Evolutionary conservation across 2,113 vertebrate species (phyloP).

Genomic region (Malurus cyaneus): DNA sequence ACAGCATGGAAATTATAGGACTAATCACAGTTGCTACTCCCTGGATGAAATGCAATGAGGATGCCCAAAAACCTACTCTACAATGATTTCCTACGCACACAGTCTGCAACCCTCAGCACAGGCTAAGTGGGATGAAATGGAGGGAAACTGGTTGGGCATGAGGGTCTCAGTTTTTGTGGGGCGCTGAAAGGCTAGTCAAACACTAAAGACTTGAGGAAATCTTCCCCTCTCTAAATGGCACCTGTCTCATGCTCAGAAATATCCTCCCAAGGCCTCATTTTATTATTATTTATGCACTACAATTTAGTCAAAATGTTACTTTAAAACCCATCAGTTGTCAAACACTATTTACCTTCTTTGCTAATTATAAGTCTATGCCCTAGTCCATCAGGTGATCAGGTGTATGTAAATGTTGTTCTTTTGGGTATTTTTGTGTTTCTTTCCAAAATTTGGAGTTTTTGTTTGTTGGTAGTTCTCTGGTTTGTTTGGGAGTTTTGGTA

Average conservation of each 20-base stretch:
- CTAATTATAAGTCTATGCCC: neutral
- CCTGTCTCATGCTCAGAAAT: neutral
- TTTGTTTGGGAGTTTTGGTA: neutral
- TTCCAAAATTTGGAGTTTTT: neutral
- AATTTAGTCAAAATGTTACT: neutral
- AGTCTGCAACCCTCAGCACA: neutral
- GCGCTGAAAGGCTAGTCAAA: neutral
- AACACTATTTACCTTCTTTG: neutral
- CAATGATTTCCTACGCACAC: neutral
- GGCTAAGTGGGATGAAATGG: neutral
- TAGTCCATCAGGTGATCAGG: neutral
- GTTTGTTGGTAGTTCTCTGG: neutral
- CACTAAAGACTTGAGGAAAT: neutral
- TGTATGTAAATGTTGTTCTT: neutral
- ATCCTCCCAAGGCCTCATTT: neutral
- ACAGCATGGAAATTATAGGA: neutral
- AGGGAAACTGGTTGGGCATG: accelerated
- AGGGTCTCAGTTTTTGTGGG: neutral
- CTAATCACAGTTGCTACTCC: neutral
- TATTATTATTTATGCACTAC: neutral
- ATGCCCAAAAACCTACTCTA: neutral
- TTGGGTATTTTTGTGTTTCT: neutral
- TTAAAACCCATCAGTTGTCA: neutral
- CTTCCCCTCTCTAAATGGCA: neutral
- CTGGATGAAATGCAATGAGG: neutral